These are phyloP conservation scores for Pentamera pediparva DNA, from an alignment of 53 echinoderm and acorn worm species.

Conservation along the genomic window DNA sequence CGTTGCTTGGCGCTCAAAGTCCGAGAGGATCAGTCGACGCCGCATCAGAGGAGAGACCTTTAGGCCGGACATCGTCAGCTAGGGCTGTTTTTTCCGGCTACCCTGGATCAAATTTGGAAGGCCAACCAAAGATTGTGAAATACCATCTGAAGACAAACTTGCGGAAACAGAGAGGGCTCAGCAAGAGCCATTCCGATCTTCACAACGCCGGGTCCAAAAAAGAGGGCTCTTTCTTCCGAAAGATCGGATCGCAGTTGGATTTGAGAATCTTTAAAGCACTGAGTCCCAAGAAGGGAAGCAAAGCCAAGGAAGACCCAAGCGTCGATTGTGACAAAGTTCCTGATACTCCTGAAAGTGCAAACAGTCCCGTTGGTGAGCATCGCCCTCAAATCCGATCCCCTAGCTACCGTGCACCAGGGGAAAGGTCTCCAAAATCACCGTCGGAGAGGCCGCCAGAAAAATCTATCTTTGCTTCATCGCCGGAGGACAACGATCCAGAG, in stretches of 20 bases:
- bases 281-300: slow-evolving; percentile 26
- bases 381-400: slow-evolving; percentile 22
- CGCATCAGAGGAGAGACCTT: too few relatives aligned
- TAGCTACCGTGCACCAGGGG: not conserved
- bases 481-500: slow-evolving; percentile 3
- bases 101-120: not conserved
- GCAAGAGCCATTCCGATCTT: slow-evolving; percentile 13
- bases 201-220: not conserved
- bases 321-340: not conserved
- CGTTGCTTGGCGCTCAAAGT: not conserved
- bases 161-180: not conserved
- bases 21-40: too few relatives aligned
- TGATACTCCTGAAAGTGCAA: not conserved
- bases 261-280: slow-evolving; percentile 18
- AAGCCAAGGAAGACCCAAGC: not conserved
- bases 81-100: not conserved
- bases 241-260: slow-evolving; percentile 29
- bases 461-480: not conserved
- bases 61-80: not conserved
- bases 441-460: not conserved
- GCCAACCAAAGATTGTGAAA: slow-evolving; percentile 10
- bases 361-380: too few relatives aligned
- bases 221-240: slow-evolving; percentile 6
- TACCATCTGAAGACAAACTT: slow-evolving; percentile 23
- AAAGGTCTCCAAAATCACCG: not conserved